Evolutionary conservation across 2,113 vertebrate genomes (phyloP), one percentile per base, ranked within the genome.

Genomic region (Accipiter cooperii): DNA sequence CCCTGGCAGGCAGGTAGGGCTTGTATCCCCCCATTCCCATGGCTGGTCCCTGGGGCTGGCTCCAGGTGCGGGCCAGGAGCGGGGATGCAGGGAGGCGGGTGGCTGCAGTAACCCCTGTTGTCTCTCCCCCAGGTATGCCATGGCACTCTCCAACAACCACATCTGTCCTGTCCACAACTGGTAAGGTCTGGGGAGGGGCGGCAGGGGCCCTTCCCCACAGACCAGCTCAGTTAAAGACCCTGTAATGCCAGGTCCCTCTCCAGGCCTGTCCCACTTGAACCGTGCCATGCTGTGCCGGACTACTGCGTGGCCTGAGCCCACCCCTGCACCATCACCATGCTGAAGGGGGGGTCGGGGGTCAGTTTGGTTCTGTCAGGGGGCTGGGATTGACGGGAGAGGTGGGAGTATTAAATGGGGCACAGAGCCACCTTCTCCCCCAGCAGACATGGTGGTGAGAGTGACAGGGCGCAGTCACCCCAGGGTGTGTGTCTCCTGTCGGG

Each of bases 61-160:
- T 29, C 38, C 4, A 2, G 24, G 15, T 64, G 42, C 22, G 14
- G 5, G 25, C 75, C 4, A 8, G 38, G 46, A 92, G 31, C 7
- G 3, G 71, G 55, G 75, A 12, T 65, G 42, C 49, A 14, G 52
- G 52, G 38, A 78, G 38, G 29, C 0, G 0, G n/a, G n/a, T 14
- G 8, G 46, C 84, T 85, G 42, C 3, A 1, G 46, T 94, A 70
- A 95, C 17, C 46, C 21, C 34, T 42, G 24, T 61, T 65, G 91
- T 70, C 94, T 75, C 91, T 70, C 61, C 94, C 54, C 15, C 89
- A 99, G 99, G 95, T 99, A 99, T 9, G 99, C 98, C 94, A 99
- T 99, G 98, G 99, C 99, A 5, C 97, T 99, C 66, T 99, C 99
- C 97, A 99, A 99, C 97, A 99, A 99, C 96, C 99, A 99, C 60